Percentiles rank a stretch among this genome's conserved stretches.
Evolutionary conservation across 2,888 invertebrate genomes (phyloP).

Genomic region (Craniophora ligustri): DNA sequence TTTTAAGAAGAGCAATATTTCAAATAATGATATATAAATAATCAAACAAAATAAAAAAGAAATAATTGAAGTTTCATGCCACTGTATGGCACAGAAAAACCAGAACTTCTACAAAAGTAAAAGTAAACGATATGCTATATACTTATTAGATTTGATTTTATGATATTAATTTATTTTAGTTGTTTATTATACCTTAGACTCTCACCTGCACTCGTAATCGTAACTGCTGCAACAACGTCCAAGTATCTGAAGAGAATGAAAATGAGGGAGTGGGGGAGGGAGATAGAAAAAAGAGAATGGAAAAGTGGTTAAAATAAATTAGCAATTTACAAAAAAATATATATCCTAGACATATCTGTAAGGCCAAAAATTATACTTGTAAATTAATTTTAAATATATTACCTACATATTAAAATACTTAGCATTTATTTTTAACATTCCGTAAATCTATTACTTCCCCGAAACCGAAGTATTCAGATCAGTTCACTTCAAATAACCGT

Average conservation of each 20-base stretch:
- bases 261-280: slow-evolving; percentile 37
- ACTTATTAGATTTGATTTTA: neutral
- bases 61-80: slow-evolving; percentile 32
- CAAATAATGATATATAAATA: neutral
- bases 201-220: slow-evolving; percentile 52
- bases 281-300: slow-evolving; percentile 14
- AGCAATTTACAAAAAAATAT: neutral
- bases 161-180: slow-evolving; percentile 1
- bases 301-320: neutral
- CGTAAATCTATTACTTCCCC: slow-evolving; percentile 12
- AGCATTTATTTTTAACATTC: neutral
- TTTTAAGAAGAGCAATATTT: neutral
- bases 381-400: too few relatives aligned
- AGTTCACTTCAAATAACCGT: too few relatives aligned
- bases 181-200: slow-evolving; percentile 10
- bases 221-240: slow-evolving; percentile 53
- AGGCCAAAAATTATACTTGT: too few relatives aligned
- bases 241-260: too few relatives aligned
- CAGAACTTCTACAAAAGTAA: slow-evolving; percentile 6
- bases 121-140: neutral
- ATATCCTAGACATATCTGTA: too few relatives aligned
- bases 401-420: too few relatives aligned
- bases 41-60: slow-evolving; percentile 9
- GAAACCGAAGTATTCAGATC: slow-evolving; percentile 35
- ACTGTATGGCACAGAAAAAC: slow-evolving; percentile 9